A percentile compares a stretch with the other conserved stretches of the same genome.
These are phyloP conservation scores for Seira musarum DNA, from an alignment of 2,888 invertebrate species.

Conservation along the genomic window DNA sequence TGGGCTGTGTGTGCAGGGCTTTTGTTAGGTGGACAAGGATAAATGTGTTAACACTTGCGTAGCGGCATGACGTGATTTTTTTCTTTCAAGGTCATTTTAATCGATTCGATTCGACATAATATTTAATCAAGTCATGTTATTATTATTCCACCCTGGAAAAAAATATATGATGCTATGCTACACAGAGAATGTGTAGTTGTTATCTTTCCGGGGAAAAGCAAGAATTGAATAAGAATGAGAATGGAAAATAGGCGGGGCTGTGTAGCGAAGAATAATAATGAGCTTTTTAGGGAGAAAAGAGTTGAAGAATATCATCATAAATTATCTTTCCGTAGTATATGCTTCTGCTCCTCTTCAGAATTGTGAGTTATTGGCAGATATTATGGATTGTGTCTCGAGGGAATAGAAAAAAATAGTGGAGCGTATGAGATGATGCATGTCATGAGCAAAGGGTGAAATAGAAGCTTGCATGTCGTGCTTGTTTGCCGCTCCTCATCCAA, in stretches of 20 bases:
- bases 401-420: slow-evolving; percentile 41
- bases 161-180: not conserved
- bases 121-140: not conserved
- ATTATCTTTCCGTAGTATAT: slow-evolving; percentile 5
- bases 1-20: not conserved
- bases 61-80: slow-evolving; percentile 2
- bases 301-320: slow-evolving; percentile 35
- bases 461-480: slow-evolving; percentile 12
- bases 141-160: not conserved
- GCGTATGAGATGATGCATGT: slow-evolving; percentile 39
- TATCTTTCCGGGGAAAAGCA: not conserved
- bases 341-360: too few relatives aligned
- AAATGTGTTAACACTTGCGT: slow-evolving; percentile 49
- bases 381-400: slow-evolving; percentile 23
- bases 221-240: slow-evolving; percentile 54
- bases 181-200: too few relatives aligned
- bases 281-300: slow-evolving; percentile 2
- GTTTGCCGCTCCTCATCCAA: slow-evolving; percentile 7
- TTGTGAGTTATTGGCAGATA: slow-evolving; percentile 53
- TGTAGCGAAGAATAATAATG: slow-evolving; percentile 40
- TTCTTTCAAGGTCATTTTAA: slow-evolving; percentile 38
- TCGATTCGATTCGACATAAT: slow-evolving; percentile 13
- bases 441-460: slow-evolving; percentile 12
- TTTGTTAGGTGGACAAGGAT: slow-evolving; percentile 40
- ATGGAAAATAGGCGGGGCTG: slow-evolving; percentile 35